Conservation (phyloP, 2,113 vertebrate genomes). For the Oceanodroma tethys region DNA sequence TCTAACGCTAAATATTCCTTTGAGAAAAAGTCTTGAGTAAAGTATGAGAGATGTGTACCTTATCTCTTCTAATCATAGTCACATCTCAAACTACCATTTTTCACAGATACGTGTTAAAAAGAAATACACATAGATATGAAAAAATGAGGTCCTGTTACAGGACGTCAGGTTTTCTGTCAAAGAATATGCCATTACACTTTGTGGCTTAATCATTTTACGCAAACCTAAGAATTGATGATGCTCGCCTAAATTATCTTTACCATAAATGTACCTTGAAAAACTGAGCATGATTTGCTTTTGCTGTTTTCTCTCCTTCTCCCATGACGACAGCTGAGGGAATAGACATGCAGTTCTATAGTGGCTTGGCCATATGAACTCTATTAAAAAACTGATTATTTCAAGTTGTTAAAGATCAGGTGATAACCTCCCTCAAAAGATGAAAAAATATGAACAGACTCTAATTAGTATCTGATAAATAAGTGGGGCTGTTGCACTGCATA, state of each 20-base stretch:
- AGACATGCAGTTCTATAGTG: not conserved
- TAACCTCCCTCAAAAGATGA: not conserved
- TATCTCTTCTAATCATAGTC: not conserved
- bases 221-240: not conserved
- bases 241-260: not conserved
- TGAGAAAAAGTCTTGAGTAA: not conserved
- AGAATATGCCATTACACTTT: not conserved
- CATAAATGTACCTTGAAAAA: not conserved
- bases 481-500: not conserved
- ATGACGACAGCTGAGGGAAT: not conserved
- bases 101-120: not conserved
- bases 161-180: not conserved
- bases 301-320: not conserved
- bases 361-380: not conserved
- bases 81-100: not conserved
- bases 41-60: not conserved
- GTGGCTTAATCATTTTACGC: not conserved
- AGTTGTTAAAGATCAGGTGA: not conserved
- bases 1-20: not conserved
- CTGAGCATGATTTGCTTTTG: not conserved
- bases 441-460: not conserved
- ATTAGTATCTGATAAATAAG: not conserved
- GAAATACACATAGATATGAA: not conserved
- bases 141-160: not conserved
- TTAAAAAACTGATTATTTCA: constrained; percentile 8